These are phyloP conservation scores for Motacilla tschutschensis DNA, from an alignment of 2,113 vertebrate genomes.

Conservation along the genomic window DNA sequence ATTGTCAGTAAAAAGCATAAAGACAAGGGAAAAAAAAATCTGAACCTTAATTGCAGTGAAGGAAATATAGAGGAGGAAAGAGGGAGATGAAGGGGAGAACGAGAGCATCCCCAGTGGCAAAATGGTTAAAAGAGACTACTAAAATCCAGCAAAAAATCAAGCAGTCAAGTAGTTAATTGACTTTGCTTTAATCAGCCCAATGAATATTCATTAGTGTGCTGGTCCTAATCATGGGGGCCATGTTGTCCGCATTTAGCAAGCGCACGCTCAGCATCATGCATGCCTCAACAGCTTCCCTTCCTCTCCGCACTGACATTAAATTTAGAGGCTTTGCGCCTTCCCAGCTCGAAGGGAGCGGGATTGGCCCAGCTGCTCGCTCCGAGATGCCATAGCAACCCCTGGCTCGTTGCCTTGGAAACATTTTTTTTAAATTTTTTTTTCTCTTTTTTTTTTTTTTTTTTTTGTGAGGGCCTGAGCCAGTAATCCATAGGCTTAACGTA, in stretches of 20 bases:
- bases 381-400: slow-evolving; percentile 98
- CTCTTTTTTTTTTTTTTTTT: slow-evolving; percentile 39
- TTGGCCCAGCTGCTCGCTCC: slow-evolving; percentile 94
- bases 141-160: slow-evolving; percentile 64
- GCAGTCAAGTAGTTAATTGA: slow-evolving; percentile 81
- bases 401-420: slow-evolving; percentile 94
- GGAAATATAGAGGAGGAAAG: background rate
- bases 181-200: slow-evolving; percentile 75
- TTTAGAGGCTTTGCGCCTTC: slow-evolving; percentile 82
- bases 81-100: slow-evolving; percentile 29
- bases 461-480: slow-evolving; percentile 79
- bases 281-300: slow-evolving; percentile 85
- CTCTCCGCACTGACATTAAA: slow-evolving; percentile 84
- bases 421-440: slow-evolving; percentile 34
- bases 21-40: background rate
- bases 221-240: slow-evolving; percentile 71
- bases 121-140: slow-evolving; percentile 67
- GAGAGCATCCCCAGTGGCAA: slow-evolving; percentile 44
- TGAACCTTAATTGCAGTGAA: slow-evolving; percentile 4
- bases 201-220: slow-evolving; percentile 81
- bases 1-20: slow-evolving; percentile 20
- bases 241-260: slow-evolving; percentile 67
- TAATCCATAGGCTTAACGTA: slow-evolving; percentile 82
- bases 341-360: slow-evolving; percentile 87
- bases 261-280: slow-evolving; percentile 74